A percentile compares a stretch with the other conserved stretches of the same genome.
These are phyloP conservation scores for Meloidogyne chitwoodi DNA, from an alignment of 1,140 invertebrate species.

Conservation along the genomic window DNA sequence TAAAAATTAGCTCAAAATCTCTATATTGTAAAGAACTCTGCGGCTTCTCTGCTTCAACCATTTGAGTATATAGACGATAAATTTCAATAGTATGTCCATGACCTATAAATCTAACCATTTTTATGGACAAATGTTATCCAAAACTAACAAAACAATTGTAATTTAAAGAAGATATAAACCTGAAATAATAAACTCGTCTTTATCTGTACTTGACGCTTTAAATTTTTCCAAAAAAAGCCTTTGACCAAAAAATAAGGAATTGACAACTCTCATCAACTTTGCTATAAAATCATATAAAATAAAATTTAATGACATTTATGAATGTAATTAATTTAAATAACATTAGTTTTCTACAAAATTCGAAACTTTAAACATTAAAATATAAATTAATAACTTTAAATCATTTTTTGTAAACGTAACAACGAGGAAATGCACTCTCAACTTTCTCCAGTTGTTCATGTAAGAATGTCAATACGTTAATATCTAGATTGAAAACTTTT, in stretches of 20 bases:
- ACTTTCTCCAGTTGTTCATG: conserved; percentile 4
- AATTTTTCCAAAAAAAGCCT: not conserved
- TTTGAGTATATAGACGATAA: not conserved
- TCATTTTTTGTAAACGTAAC: conserved; percentile 4
- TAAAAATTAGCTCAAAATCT: not conserved
- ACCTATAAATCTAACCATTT: not conserved
- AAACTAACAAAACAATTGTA: no score
- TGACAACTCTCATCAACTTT: no score
- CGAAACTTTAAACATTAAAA: not conserved
- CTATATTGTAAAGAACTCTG: not conserved
- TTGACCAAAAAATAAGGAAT: not conserved
- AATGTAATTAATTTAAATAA: not conserved
- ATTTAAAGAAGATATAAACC: not conserved
- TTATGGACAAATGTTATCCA: not conserved
- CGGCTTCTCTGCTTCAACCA: not conserved
- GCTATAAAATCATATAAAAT: not conserved
- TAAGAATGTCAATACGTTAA: not conserved
- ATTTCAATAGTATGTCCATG: not conserved
- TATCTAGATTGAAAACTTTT: not conserved
- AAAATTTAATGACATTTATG: not conserved
- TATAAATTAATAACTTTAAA: not conserved
- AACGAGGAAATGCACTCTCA: not conserved
- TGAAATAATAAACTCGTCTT: not conserved
- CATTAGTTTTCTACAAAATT: not conserved
- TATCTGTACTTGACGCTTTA: not conserved